Conservation (phyloP, 2,113 vertebrate genomes). For the Macquaria australasica region DNA sequence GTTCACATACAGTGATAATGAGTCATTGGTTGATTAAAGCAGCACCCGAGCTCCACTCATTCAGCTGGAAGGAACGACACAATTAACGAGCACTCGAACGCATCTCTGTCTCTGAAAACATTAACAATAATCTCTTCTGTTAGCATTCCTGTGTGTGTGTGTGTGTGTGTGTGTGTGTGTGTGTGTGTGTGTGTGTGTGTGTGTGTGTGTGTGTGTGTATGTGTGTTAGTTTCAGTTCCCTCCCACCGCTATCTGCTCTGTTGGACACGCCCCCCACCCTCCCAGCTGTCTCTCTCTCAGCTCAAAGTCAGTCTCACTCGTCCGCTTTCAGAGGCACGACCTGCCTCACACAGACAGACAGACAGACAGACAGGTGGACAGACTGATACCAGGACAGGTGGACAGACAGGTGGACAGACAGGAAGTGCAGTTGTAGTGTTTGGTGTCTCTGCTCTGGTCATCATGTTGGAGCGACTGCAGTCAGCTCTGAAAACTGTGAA, state of each 20-base stretch:
- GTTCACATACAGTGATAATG: neutral
- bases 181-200: neutral
- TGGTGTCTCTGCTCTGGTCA: conserved; percentile 27
- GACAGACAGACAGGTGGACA: conserved; percentile 3
- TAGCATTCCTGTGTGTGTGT: neutral
- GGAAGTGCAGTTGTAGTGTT: neutral
- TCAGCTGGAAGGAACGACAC: conserved; percentile 20
- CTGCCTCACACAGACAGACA: conserved; percentile 6
- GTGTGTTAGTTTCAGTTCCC: conserved; percentile 9
- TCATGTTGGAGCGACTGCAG: conserved; percentile 79
- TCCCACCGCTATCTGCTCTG: conserved; percentile 25
- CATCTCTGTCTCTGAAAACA: conserved; percentile 3
- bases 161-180: conserved; percentile 12
- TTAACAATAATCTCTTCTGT: conserved; percentile 54
- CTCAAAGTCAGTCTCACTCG: conserved; percentile 32
- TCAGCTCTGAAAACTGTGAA: conserved; percentile 74
- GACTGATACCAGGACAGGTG: conserved; percentile 1
- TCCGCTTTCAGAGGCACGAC: conserved; percentile 9
- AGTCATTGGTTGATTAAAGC: conserved; percentile 21
- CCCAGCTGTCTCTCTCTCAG: conserved; percentile 25
- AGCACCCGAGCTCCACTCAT: conserved; percentile 37
- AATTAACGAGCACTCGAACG: neutral
- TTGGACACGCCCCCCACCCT: conserved; percentile 5
- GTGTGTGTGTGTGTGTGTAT: neutral
- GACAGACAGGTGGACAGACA: neutral